Base-by-base conservation (phyloP, 1,140 invertebrate genomes). In the Drosophila malerkotliana region DNA sequence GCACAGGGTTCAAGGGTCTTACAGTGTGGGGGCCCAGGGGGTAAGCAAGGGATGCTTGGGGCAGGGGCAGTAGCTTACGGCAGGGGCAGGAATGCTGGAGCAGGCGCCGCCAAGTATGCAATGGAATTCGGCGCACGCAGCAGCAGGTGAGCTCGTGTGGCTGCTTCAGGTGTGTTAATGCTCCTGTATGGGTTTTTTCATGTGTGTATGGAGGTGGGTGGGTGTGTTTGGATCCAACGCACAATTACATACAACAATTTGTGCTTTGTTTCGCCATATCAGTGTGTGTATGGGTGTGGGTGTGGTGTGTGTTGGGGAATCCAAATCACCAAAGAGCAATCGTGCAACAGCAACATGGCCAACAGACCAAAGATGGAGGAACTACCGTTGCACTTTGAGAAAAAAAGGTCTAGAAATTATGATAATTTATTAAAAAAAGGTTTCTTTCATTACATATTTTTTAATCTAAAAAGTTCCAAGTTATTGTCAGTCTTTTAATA, bases 181-280 rank as follows among this genome's bases (percentile, higher is more conserved):
- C 37, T 41, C 14, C 32, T 41, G 41, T 52, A 69, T 76, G 80
- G 47, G 26, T 28, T 28, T 28, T 28, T 28, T 28, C 4, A 80
- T 74, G 56, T 63, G 71, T 69, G 78, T 82, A 76, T 79, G 52
- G 78, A 75, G 57, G 69, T 62, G 51, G 32, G 52, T 44, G 48
- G 37, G 48, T 48, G 48, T 48, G 80, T 77, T 68, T 60, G 34
- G 18, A 57, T 26, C 26, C 64, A 87, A 87, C 83, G 79, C 79
- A 87, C 83, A 87, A 87, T 87, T 87, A 88, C 83, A 87, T 79
- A 87, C 83, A 87, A 87, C 83, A 87, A 87, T 87, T 87, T 87
- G 84, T 83, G 83, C 83, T 88, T 87, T 88, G 83, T 88, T 87
- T 87, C 79, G 59, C 32, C n/a, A 4, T 56, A 53, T 55, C 62